Conservation (phyloP, 1,140 invertebrate genomes). For the Tetramorium parvispinum region DNA sequence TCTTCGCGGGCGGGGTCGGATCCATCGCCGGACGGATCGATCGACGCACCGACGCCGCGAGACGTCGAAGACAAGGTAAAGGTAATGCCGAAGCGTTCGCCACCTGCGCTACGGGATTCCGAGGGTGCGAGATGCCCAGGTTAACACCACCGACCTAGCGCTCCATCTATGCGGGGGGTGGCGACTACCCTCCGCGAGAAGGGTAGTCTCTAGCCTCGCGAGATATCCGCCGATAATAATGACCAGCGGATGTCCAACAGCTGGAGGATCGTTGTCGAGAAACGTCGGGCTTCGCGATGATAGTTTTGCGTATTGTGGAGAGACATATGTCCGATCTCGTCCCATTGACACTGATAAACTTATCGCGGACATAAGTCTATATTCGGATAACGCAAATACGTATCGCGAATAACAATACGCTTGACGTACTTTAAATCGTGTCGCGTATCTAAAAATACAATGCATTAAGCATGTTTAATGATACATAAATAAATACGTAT, state of each 20-base stretch:
- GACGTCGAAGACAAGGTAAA: constrained; percentile 8
- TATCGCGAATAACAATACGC: neutral
- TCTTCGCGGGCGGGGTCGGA: constrained; percentile 1
- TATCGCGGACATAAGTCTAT: neutral
- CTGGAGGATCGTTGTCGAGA: neutral
- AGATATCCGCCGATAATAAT: constrained; percentile 31
- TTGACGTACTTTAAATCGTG: neutral
- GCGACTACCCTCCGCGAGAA: constrained; percentile 7
- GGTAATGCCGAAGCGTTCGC: neutral
- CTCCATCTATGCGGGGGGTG: constrained; percentile 20
- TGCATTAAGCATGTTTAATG: neutral
- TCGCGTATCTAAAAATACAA: neutral
- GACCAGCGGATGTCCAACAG: neutral
- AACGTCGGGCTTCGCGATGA: neutral
- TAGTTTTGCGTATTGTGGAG: neutral
- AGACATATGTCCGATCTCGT: neutral
- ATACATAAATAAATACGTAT: neutral
- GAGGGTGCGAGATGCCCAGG: neutral
- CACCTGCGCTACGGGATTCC: neutral
- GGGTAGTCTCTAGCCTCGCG: neutral
- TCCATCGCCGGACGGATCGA: neutral
- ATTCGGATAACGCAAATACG: neutral
- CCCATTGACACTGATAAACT: neutral
- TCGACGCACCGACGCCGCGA: neutral
- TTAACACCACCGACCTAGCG: constrained; percentile 39